Evolutionary conservation across 2,113 vertebrate genomes (phyloP).

Genomic region (Callithrix jacchus): DNA sequence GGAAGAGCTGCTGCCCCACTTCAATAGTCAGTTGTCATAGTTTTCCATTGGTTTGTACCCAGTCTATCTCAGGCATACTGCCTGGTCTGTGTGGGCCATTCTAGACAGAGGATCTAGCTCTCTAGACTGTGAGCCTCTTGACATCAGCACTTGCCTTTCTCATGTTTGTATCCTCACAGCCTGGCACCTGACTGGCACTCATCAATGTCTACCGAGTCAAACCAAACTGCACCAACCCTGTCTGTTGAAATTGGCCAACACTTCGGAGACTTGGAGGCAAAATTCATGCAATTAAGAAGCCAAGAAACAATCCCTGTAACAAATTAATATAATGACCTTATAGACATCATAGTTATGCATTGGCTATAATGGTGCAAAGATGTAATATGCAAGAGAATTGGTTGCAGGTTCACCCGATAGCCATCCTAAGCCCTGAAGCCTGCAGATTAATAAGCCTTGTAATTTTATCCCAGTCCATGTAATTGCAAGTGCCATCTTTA

Average conservation of each 20-base stretch:
- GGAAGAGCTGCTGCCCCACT: neutral
- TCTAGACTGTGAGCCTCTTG: neutral
- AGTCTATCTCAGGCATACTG: neutral
- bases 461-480: constrained; percentile 60
- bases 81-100: neutral
- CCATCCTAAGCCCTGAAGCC: constrained; percentile 52
- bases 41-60: neutral
- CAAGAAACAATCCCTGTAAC: constrained; percentile 53
- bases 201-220: neutral
- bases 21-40: neutral
- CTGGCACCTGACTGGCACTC: neutral
- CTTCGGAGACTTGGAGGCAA: constrained; percentile 42
- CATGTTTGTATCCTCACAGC: neutral
- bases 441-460: constrained; percentile 73
- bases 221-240: neutral
- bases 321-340: constrained; percentile 59
- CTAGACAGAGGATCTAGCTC: neutral
- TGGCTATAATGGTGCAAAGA: constrained; percentile 48
- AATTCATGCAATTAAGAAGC: constrained; percentile 45
- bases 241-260: constrained; percentile 17
- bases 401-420: constrained; percentile 55
- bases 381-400: constrained; percentile 52
- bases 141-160: neutral
- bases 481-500: constrained; percentile 66
- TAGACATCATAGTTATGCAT: constrained; percentile 21